Base-by-base conservation (phyloP, 2,888 invertebrate genomes). In the Epinotia ramella region DNA sequence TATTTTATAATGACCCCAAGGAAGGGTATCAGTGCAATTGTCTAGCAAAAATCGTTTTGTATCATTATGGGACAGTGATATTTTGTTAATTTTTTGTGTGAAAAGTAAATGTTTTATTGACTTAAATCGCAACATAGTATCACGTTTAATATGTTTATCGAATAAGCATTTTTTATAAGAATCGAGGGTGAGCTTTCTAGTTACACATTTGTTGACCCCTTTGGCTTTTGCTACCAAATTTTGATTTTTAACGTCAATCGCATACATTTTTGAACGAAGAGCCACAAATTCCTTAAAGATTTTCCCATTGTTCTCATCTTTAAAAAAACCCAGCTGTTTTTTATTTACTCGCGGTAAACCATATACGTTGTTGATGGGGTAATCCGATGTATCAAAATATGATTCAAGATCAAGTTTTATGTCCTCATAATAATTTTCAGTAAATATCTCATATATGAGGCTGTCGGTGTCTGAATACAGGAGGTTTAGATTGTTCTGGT, bases 401-500 rank as follows among this genome's bases (percentile, higher is more conserved):
- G 3, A 11, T 2, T 12, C 20, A 2, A 59, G 3, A 2, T 59
- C 59, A 7, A 0, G 12, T 59, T 59, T 57, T 24, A 59, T 59
- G 1, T 59, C 59, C 1, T 59, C 4, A 1, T 84, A 83, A 57
- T 82, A 82, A 77, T 82, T 69, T 9, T 78, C 33, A 5, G 77
- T 78, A 56, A 69, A 77, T 46, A 81, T 79, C 78, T 82, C 77
- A 74, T 83, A 84, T 40, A 81, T 71, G 3, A 83, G 77, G 77
- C 79, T 80, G 72, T 82, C 81, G 0, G 81, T 84, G 76, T 82
- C 79, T 18, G 80, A 81, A 66, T 83, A 81, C n/a, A 81, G 53
- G 13, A 79, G 64, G 68, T 78, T 78, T 16, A 66, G 11, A 2
- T 64, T 59, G 9, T 69, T 44, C 0, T 53, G 24, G 75, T 46